Evolutionary conservation across 92 coral and sea anemone genomes (phyloP), one percentile per base, ranked within the genome.

Genomic region (Nematostella vectensis): DNA sequence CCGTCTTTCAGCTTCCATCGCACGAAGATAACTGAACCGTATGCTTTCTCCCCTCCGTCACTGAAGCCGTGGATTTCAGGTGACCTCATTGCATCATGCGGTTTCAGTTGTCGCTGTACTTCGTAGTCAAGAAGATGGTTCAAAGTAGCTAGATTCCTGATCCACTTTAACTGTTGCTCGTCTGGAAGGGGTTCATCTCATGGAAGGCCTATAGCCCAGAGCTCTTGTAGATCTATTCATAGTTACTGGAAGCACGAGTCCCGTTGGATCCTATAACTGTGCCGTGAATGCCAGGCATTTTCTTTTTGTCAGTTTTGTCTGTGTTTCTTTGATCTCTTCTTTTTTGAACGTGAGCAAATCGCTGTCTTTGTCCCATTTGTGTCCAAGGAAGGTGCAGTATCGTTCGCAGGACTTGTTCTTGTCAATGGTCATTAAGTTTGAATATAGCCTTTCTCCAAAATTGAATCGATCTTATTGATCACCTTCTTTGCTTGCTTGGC

Each of bases 261-360:
- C 78, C 31, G 63, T 51, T 0, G 72, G 78, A 38, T 71, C 72
- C 72, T 64, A 71, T 29, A 54, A 19, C 27, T 71, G 29, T n/a
- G n/a, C n/a, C n/a, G n/a, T n/a, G n/a, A n/a, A n/a, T n/a, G n/a
- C n/a, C n/a, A n/a, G n/a, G n/a, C n/a, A n/a, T n/a, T n/a, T n/a
- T n/a, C n/a, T n/a, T n/a, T n/a, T n/a, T n/a, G n/a, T n/a, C n/a
- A n/a, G n/a, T n/a, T n/a, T n/a, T n/a, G n/a, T n/a, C n/a, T n/a
- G n/a, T n/a, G n/a, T n/a, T n/a, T n/a, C n/a, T n/a, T n/a, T n/a
- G n/a, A n/a, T n/a, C n/a, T n/a, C n/a, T n/a, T n/a, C n/a, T n/a
- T n/a, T n/a, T n/a, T n/a, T n/a, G n/a, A n/a, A n/a, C n/a, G n/a
- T n/a, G n/a, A n/a, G n/a, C n/a, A n/a, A n/a, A n/a, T n/a, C n/a